A percentile compares a stretch with the other conserved stretches of the same genome.
These are phyloP conservation scores for Malurus elegans DNA, from an alignment of 2,113 vertebrate genomes.

Conservation along the genomic window DNA sequence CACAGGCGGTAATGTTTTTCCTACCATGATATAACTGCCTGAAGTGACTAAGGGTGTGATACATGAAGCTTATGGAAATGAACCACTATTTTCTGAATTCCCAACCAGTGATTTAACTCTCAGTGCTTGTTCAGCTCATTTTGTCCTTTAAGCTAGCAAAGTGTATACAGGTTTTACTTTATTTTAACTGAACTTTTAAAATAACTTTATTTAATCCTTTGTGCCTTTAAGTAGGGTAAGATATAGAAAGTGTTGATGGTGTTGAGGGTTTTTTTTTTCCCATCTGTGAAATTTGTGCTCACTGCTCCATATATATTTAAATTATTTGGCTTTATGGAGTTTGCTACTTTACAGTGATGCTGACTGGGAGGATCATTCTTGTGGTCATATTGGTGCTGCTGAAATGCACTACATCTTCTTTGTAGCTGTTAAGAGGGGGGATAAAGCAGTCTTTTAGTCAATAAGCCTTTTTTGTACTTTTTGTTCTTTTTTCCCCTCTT, in stretches of 20 bases:
- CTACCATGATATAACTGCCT: background rate
- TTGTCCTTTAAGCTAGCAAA: background rate
- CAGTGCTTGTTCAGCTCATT: background rate
- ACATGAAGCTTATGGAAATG: background rate
- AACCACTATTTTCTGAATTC: background rate
- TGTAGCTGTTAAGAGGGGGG: background rate
- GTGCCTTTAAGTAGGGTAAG: background rate
- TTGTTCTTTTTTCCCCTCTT: background rate
- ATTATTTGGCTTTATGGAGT: background rate
- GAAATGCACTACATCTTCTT: background rate
- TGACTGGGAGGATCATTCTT: background rate
- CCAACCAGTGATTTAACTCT: background rate
- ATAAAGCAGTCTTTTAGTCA: rapidly evolving
- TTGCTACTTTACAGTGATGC: background rate
- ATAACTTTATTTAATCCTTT: background rate
- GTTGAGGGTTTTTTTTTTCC: background rate
- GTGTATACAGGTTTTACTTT: background rate
- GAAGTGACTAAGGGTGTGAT: background rate
- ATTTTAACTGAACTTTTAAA: background rate
- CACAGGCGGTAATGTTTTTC: background rate
- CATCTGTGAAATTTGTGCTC: background rate
- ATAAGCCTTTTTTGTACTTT: background rate
- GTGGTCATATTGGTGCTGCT: background rate
- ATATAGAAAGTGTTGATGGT: background rate
- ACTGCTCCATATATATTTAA: background rate